phyloP scores from a whole-genome alignment of 2,797 vertebrate genomes.

The Kryptolebias ocellatus region DNA sequence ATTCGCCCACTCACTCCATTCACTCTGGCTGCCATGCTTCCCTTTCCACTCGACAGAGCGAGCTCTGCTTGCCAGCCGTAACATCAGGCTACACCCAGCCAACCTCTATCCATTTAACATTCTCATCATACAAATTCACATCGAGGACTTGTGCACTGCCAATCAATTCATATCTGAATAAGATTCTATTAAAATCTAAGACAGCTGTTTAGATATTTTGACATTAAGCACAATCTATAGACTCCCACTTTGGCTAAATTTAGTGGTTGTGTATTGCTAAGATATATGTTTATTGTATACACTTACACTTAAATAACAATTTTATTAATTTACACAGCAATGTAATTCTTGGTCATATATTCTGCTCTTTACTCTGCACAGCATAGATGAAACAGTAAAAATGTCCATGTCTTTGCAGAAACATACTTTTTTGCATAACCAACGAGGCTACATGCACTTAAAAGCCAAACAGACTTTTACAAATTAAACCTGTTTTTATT shows the following conservation, averaged over 20 bases:
- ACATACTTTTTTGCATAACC: background rate
- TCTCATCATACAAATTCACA: background rate
- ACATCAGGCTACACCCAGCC: background rate
- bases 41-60: background rate
- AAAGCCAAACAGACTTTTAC: background rate
- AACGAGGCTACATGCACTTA: background rate
- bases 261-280: background rate
- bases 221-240: background rate
- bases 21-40: background rate
- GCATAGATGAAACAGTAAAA: background rate
- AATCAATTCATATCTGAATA: background rate
- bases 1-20: conserved; percentile 1
- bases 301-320: background rate
- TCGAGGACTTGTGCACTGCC: background rate
- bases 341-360: background rate
- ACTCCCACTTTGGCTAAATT: background rate
- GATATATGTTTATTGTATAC: too few species aligned
- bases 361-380: background rate
- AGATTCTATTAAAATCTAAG: background rate
- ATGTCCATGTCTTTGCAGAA: background rate
- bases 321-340: conserved; percentile 6
- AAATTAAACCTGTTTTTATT: background rate
- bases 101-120: background rate
- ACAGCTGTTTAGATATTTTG: conserved; percentile 1
- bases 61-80: background rate